Conservation (phyloP, 2,113 vertebrate genomes). For the Ptyas mucosa region DNA sequence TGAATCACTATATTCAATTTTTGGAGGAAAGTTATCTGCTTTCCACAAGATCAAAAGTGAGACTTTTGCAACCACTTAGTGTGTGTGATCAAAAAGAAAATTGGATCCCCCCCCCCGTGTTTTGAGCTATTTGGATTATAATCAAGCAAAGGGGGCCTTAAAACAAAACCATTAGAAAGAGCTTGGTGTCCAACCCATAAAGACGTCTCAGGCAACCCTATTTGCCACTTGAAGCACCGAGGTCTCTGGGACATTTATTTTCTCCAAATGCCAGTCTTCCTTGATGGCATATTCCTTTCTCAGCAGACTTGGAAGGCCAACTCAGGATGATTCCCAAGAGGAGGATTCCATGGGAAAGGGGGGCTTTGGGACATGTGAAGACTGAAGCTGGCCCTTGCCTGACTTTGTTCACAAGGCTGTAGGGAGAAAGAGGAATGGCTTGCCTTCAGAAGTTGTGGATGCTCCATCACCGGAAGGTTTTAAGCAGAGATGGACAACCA, state of each 20-base stretch:
- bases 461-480: not conserved
- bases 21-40: not conserved
- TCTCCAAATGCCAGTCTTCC: not conserved
- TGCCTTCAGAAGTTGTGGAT: not conserved
- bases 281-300: not conserved
- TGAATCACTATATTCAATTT: not conserved
- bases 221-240: not conserved
- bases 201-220: not conserved
- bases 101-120: not conserved
- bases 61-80: not conserved
- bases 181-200: not conserved
- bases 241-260: not conserved
- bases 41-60: not conserved
- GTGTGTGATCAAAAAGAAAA: not conserved
- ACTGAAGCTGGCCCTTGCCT: not conserved
- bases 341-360: not conserved
- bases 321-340: not conserved
- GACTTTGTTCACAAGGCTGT: too few species aligned
- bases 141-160: not conserved
- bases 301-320: not conserved
- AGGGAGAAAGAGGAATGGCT: not conserved
- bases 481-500: not conserved
- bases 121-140: not conserved
- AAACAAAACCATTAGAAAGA: not conserved
- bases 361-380: too few species aligned